These are phyloP conservation scores for Saccopteryx leptura DNA, from an alignment of 2,113 vertebrate genomes.

Conservation along the genomic window DNA sequence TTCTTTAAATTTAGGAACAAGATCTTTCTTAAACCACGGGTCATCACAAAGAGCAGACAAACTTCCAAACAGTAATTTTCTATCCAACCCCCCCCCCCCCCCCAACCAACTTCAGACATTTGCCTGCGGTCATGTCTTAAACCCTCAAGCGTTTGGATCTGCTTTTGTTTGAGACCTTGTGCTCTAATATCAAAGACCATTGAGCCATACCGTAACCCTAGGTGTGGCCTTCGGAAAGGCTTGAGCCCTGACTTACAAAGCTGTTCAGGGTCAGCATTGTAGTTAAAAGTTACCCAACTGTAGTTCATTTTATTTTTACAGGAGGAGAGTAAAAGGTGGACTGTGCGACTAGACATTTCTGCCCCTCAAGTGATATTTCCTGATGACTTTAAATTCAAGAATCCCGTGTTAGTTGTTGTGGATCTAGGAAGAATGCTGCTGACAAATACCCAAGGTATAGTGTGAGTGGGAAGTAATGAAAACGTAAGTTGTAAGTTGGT, in stretches of 20 bases:
- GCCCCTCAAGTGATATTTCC: slow-evolving; percentile 99
- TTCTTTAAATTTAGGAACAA: neutral
- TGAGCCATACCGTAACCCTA: rapidly evolving
- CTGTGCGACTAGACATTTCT: slow-evolving; percentile 96
- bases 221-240: neutral
- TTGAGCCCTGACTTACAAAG: neutral
- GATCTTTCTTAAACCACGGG: neutral
- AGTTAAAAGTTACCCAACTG: neutral
- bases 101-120: neutral
- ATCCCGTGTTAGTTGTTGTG: slow-evolving; percentile 96
- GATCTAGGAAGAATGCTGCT: slow-evolving; percentile 98
- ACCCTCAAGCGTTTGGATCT: neutral
- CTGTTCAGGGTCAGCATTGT: neutral
- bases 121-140: neutral
- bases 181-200: neutral
- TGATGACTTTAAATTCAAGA: slow-evolving; percentile 96
- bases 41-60: neutral
- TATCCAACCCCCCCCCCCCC: neutral
- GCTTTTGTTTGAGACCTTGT: neutral
- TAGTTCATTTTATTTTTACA: slow-evolving; percentile 71
- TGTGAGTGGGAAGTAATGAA: neutral
- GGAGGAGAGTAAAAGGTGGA: slow-evolving; percentile 98
- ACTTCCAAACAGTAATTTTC: neutral
- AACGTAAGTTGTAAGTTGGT: rapidly evolving
- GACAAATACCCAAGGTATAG: slow-evolving; percentile 96